A percentile compares a stretch with the other conserved stretches of the same genome.
Evolutionary conservation across 2,888 invertebrate genomes (phyloP).

Genomic region (Melieria crassipennis): DNA sequence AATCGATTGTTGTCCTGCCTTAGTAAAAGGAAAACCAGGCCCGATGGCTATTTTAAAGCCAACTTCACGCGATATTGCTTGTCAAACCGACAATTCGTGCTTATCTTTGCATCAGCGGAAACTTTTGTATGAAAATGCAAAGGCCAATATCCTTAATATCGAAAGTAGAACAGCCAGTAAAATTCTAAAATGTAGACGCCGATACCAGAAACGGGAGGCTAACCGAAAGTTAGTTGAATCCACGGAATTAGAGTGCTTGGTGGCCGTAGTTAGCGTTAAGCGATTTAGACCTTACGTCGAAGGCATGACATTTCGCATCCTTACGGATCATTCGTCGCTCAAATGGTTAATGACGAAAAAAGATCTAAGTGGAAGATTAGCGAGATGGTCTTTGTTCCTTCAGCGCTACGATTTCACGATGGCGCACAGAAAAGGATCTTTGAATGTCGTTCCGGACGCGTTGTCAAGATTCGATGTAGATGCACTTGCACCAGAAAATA

Average conservation of each 20-base stretch:
- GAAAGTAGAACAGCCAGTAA: too few species aligned
- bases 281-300: constrained; percentile 26
- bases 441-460: constrained; percentile 20
- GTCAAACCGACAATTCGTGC: too few species aligned
- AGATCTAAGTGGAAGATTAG: not conserved
- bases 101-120: too few species aligned
- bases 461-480: constrained; percentile 20
- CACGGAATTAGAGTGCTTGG: constrained; percentile 13
- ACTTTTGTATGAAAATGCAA: too few species aligned
- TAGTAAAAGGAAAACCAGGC: too few species aligned
- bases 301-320: constrained; percentile 40
- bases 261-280: constrained; percentile 25
- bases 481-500: not conserved
- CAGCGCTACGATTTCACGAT: constrained; percentile 14
- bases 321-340: constrained; percentile 47
- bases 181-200: too few species aligned
- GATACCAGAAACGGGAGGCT: too few species aligned
- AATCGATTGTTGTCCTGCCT: too few species aligned
- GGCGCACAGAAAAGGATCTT: constrained; percentile 17
- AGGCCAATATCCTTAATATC: too few species aligned
- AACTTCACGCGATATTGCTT: too few species aligned
- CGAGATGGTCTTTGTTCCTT: constrained; percentile 5
- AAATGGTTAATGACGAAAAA: constrained; percentile 27
- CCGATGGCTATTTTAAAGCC: too few species aligned
- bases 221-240: too few species aligned